These are phyloP conservation scores for Idaea biselata DNA, from an alignment of 2,888 invertebrate genomes.

Conservation along the genomic window DNA sequence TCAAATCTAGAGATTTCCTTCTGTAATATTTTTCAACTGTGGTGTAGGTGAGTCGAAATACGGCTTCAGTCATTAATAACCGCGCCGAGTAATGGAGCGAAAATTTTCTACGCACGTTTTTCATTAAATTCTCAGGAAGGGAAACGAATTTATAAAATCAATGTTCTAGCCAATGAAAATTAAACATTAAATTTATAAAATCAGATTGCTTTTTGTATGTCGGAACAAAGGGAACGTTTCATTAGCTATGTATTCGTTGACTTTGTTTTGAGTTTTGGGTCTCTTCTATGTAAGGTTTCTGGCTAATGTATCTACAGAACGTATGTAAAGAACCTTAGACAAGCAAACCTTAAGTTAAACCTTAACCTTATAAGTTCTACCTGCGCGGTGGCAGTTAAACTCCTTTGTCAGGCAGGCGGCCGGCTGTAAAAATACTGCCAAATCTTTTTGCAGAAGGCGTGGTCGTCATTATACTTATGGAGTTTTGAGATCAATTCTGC, in stretches of 20 bases:
- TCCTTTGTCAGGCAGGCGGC: too few species aligned
- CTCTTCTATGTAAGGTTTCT: background rate
- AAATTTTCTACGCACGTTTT: constrained; percentile 71
- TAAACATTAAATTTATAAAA: constrained; percentile 37
- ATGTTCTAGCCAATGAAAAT: constrained; percentile 50
- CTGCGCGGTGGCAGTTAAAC: too few species aligned
- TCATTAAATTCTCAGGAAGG: constrained; percentile 58
- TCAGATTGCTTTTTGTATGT: constrained; percentile 22
- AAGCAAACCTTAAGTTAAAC: too few species aligned
- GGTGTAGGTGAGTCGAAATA: constrained; percentile 39
- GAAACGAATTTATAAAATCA: constrained; percentile 56
- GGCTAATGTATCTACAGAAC: background rate
- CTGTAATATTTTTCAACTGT: constrained; percentile 10
- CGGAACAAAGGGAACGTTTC: constrained; percentile 4
- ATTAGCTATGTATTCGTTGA: background rate
- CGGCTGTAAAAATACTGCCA: too few species aligned
- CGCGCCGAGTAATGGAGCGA: constrained; percentile 51
- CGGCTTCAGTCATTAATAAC: constrained; percentile 55
- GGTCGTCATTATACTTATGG: too few species aligned
- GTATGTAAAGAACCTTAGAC: too few species aligned
- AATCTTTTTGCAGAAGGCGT: too few species aligned
- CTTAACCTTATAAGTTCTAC: too few species aligned
- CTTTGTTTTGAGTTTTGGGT: background rate
- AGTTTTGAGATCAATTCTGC: too few species aligned
- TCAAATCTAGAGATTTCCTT: constrained; percentile 7